These are phyloP conservation scores for Taxidea taxus DNA, from an alignment of 2,113 vertebrate species.

Conservation along the genomic window DNA sequence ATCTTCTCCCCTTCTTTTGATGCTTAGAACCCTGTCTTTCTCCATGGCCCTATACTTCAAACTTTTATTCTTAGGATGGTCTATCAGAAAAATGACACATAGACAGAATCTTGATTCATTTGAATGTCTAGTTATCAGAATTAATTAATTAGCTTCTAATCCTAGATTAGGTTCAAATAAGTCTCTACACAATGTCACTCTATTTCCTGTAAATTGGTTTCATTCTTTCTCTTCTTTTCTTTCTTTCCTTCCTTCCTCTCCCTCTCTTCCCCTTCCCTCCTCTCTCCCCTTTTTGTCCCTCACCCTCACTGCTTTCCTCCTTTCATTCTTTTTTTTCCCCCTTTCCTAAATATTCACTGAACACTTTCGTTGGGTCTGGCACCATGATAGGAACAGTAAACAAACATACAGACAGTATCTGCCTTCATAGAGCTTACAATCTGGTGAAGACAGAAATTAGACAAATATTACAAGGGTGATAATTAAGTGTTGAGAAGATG, in stretches of 20 bases:
- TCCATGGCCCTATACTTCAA: neutral
- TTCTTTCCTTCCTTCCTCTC: neutral
- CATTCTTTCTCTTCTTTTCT: constrained; percentile 21
- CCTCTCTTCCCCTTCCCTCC: neutral
- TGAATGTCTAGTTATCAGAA: neutral
- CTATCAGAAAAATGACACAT: neutral
- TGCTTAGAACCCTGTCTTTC: neutral
- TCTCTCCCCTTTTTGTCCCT: neutral
- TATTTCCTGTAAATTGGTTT: neutral
- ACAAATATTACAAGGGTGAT: neutral
- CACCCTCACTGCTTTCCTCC: neutral
- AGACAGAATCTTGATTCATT: neutral
- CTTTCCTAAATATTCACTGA: neutral
- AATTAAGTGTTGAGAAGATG: neutral
- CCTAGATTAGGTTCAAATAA: neutral
- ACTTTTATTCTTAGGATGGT: neutral
- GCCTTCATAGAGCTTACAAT: neutral
- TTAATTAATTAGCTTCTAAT: constrained; percentile 33
- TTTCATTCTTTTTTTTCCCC: neutral
- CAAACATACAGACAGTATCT: neutral
- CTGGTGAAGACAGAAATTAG: neutral
- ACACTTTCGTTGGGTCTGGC: neutral
- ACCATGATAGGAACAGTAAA: neutral
- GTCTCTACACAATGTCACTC: neutral
- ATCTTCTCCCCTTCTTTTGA: neutral